A percentile compares a stretch with the other conserved stretches of the same genome.
These are phyloP conservation scores for Salvelinus namaycush DNA, from an alignment of 2,113 vertebrate genomes.

Conservation along the genomic window DNA sequence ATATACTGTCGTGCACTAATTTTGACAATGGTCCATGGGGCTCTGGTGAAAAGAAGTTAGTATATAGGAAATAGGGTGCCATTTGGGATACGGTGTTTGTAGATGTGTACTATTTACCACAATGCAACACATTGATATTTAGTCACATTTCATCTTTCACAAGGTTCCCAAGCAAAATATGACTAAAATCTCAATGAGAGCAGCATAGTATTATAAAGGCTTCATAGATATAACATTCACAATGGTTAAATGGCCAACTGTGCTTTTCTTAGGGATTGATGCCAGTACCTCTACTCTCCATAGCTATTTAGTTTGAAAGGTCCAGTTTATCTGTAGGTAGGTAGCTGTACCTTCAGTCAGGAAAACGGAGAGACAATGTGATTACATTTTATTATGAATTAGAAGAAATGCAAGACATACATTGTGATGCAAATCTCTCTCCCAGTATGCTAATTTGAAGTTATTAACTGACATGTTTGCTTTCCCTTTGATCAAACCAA, in stretches of 20 bases:
- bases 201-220: no score
- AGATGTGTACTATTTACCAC: no score
- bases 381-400: conserved; percentile 41
- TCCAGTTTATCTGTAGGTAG: conserved; percentile 6
- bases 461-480: conserved; percentile 30
- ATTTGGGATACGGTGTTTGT: no score
- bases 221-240: no score
- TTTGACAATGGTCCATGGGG: no score
- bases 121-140: no score
- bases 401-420: conserved; percentile 25
- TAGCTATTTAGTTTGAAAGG: background rate
- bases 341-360: background rate
- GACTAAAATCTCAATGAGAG: no score
- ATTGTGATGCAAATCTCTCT: conserved; percentile 39
- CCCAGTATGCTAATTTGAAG: conserved; percentile 24
- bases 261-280: background rate
- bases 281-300: background rate
- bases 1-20: no score
- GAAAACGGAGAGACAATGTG: conserved; percentile 2
- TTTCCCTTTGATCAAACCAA: conserved; percentile 33
- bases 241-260: background rate
- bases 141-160: no score
- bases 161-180: no score
- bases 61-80: no score
- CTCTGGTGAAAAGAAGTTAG: no score